Conservation (phyloP, 1,140 invertebrate genomes). For the Sesamia nonagrioides region DNA sequence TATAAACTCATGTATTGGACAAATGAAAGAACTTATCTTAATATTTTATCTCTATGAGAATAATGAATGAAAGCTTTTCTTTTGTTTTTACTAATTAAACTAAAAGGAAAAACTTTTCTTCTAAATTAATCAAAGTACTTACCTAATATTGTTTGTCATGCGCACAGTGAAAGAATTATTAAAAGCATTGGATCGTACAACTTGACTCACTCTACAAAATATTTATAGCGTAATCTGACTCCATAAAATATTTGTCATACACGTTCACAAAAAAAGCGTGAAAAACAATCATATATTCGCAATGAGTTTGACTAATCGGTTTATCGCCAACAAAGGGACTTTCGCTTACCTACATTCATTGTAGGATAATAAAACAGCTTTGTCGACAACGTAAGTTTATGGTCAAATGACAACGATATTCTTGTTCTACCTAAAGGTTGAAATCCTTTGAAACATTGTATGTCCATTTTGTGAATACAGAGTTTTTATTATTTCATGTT, state of each 20-base stretch:
- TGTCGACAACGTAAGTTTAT: not conserved
- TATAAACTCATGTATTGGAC: too few relatives aligned
- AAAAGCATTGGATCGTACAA: too few relatives aligned
- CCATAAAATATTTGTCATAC: not conserved
- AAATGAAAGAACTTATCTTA: too few relatives aligned
- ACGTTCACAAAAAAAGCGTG: not conserved
- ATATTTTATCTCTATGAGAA: too few relatives aligned
- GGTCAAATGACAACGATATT: not conserved
- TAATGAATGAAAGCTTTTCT: too few relatives aligned
- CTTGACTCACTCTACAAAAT: not conserved
- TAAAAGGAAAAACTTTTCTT: too few relatives aligned
- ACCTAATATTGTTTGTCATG: too few relatives aligned
- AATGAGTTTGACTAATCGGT: not conserved
- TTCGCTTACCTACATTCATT: not conserved
- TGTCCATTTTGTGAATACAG: not conserved
- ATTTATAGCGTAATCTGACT: not conserved
- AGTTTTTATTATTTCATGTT: not conserved
- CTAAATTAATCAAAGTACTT: too few relatives aligned
- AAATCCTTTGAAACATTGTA: not conserved
- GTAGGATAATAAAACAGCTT: slow-evolving; percentile 5
- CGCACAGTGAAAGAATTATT: not conserved
- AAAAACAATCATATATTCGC: not conserved
- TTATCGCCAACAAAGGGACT: not conserved
- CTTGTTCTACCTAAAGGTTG: not conserved
- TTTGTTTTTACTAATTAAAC: too few relatives aligned